phyloP scores from a whole-genome alignment of 2,888 invertebrate species.

The Entomobrya proxima region DNA sequence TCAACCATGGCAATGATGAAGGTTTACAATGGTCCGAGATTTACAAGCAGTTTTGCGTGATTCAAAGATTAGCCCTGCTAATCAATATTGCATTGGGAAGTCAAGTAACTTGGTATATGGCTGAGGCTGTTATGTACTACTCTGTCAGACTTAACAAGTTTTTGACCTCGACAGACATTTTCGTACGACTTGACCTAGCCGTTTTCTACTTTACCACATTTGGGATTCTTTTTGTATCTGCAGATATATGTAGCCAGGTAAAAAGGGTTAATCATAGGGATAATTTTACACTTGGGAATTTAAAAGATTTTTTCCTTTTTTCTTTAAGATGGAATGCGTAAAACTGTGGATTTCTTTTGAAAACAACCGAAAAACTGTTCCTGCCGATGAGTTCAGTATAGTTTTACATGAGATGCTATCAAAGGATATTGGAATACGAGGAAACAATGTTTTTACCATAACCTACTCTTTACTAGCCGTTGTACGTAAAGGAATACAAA shows the following conservation, averaged over 20 bases:
- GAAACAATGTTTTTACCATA: slow-evolving; percentile 50
- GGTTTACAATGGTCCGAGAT: slow-evolving; percentile 4
- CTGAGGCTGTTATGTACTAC: slow-evolving; percentile 39
- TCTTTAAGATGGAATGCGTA: slow-evolving; percentile 35
- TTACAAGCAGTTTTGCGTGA: background rate
- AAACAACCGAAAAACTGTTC: slow-evolving; percentile 9
- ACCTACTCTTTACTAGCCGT: slow-evolving; percentile 34
- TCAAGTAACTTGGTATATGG: slow-evolving; percentile 40
- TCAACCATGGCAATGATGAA: background rate
- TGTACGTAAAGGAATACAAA: background rate
- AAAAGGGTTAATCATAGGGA: background rate
- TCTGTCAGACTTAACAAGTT: background rate
- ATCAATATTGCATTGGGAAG: slow-evolving; percentile 32
- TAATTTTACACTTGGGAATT: background rate
- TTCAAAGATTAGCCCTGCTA: background rate
- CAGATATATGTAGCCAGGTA: slow-evolving; percentile 40
- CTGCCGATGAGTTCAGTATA: slow-evolving; percentile 32
- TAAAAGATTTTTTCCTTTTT: background rate
- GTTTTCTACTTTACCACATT: slow-evolving; percentile 18
- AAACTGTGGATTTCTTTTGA: slow-evolving; percentile 25
- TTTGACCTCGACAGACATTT: background rate
- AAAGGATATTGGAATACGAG: slow-evolving; percentile 49
- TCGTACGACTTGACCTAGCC: background rate
- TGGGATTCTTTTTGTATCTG: slow-evolving; percentile 8
- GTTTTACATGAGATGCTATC: slow-evolving; percentile 50